Conservation (phyloP, 2,113 vertebrate species). For the Daboia siamensis region DNA sequence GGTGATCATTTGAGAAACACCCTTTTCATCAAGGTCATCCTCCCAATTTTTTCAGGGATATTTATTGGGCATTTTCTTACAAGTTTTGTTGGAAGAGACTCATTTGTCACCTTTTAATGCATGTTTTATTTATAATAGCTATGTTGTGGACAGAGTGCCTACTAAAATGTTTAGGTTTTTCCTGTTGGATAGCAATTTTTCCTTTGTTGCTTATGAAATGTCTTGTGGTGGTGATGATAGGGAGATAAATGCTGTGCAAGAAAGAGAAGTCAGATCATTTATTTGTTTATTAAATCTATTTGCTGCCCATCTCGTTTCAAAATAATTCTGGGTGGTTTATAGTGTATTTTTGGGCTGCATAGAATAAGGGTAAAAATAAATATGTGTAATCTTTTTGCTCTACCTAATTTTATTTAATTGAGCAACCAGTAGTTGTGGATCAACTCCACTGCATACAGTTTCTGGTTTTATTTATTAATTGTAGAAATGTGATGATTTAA, state of each 20-base stretch:
- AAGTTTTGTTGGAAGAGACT: constrained; percentile 17
- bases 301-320: not conserved
- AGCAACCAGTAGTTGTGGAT: not conserved
- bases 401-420: not conserved
- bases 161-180: not conserved
- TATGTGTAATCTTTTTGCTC: not conserved
- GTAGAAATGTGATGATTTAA: not conserved
- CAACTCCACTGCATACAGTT: not conserved
- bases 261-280: not conserved
- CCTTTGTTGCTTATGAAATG: not conserved
- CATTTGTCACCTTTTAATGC: constrained; percentile 11
- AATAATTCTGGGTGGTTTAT: not conserved
- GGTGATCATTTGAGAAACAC: constrained; percentile 15
- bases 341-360: not conserved
- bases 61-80: not conserved
- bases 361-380: not conserved
- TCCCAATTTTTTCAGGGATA: not conserved
- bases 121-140: not conserved
- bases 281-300: not conserved
- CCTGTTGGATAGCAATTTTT: not conserved
- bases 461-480: not conserved
- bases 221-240: not conserved
- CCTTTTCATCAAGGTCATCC: not conserved
- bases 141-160: not conserved
- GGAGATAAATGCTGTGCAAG: not conserved